A percentile compares a stretch with the other conserved stretches of the same genome.
phyloP scores from a whole-genome alignment of 1,140 invertebrate species.

The Ostrea denselamellosa region DNA sequence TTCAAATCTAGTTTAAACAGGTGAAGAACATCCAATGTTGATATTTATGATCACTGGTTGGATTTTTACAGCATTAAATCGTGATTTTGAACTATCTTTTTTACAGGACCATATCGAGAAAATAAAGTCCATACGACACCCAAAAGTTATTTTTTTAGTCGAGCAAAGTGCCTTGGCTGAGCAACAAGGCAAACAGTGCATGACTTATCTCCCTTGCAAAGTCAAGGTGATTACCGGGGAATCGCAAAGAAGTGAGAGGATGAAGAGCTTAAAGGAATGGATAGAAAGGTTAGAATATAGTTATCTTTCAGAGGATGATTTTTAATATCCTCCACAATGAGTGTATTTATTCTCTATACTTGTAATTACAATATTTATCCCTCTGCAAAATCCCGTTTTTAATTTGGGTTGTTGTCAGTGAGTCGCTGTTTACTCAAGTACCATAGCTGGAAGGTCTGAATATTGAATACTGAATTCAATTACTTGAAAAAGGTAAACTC shows the following conservation, averaged over 20 bases:
- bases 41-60: background rate
- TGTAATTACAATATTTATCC: too few species aligned
- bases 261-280: conserved; percentile 54
- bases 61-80: background rate
- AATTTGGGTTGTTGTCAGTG: background rate
- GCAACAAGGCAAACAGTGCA: conserved; percentile 70
- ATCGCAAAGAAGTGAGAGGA: conserved; percentile 53
- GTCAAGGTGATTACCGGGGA: conserved; percentile 61
- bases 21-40: background rate
- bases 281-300: conserved; percentile 42
- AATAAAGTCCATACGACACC: conserved; percentile 45
- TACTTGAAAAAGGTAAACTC: too few species aligned
- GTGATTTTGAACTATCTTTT: background rate
- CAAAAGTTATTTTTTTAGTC: conserved; percentile 73
- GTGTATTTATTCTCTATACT: too few species aligned
- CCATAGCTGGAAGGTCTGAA: background rate
- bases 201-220: conserved; percentile 61
- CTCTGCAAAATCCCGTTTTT: background rate
- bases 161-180: conserved; percentile 72
- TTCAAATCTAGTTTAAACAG: too few species aligned
- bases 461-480: background rate
- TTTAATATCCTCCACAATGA: background rate
- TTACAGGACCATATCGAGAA: conserved; percentile 63
- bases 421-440: background rate
- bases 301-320: background rate